Evolutionary conservation across 2,888 invertebrate genomes (phyloP).

Genomic region (Gari tellinella): DNA sequence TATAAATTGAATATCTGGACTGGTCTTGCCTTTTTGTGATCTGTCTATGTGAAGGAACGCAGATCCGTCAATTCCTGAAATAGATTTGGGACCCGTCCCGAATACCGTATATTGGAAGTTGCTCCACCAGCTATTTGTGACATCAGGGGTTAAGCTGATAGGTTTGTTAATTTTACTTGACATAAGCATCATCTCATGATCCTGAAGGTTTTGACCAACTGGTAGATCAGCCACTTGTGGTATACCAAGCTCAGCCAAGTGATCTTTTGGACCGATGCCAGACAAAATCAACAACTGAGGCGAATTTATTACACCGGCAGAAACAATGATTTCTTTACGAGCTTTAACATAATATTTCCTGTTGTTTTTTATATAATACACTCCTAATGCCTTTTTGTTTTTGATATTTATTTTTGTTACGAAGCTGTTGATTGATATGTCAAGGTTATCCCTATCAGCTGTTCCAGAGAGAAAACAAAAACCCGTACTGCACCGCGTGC

Average conservation of each 20-base stretch:
- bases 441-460: conserved; percentile 17
- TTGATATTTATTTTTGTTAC: conserved; percentile 70
- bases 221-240: conserved; percentile 77
- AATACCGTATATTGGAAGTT: conserved; percentile 37
- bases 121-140: conserved; percentile 19
- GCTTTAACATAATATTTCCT: conserved; percentile 60
- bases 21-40: conserved; percentile 9
- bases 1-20: conserved; percentile 47
- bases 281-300: conserved; percentile 64
- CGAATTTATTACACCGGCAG: conserved; percentile 82
- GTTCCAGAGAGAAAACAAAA: conserved; percentile 6
- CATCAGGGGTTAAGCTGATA: conserved; percentile 17
- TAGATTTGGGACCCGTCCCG: conserved; percentile 28
- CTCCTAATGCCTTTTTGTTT: conserved; percentile 66
- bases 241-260: conserved; percentile 79
- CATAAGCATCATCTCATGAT: conserved; percentile 24
- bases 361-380: conserved; percentile 66
- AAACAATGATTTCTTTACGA: conserved; percentile 75
- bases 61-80: conserved; percentile 23
- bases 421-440: conserved; percentile 36
- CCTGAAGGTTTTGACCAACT: conserved; percentile 54
- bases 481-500: conserved; percentile 9
- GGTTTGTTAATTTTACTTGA: conserved; percentile 15
- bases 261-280: conserved; percentile 29
- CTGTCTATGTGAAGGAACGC: conserved; percentile 27